Conservation (phyloP, 2,888 invertebrate genomes). For the Petrophora chlorosata region DNA sequence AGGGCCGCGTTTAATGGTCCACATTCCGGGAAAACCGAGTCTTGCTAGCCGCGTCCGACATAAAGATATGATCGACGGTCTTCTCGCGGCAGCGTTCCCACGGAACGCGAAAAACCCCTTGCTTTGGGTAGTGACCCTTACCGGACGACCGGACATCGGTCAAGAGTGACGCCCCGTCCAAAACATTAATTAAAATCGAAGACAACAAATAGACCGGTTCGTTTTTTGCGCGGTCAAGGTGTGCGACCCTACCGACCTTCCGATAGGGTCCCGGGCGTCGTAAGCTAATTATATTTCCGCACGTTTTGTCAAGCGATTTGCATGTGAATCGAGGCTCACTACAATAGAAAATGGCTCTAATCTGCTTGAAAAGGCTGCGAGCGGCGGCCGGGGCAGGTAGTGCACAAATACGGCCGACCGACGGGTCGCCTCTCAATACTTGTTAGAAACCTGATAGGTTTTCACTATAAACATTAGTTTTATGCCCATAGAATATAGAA, state of each 20-base stretch:
- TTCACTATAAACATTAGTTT: slow-evolving; percentile 71
- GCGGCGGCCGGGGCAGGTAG: slow-evolving; percentile 49
- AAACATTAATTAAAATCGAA: slow-evolving; percentile 78
- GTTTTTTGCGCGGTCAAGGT: slow-evolving; percentile 67
- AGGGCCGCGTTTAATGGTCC: slow-evolving; percentile 74
- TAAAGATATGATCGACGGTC: slow-evolving; percentile 72
- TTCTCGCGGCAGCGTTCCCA: slow-evolving; percentile 68
- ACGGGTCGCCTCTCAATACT: slow-evolving; percentile 53
- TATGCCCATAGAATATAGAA: slow-evolving; percentile 59
- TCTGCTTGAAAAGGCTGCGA: slow-evolving; percentile 54
- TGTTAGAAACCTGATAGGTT: slow-evolving; percentile 78
- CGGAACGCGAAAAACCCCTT: slow-evolving; percentile 69
- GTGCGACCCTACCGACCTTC: slow-evolving; percentile 52
- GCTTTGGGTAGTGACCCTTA: slow-evolving; percentile 42
- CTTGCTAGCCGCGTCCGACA: slow-evolving; percentile 64
- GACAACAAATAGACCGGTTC: slow-evolving; percentile 73
- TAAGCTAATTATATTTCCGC: slow-evolving; percentile 83
- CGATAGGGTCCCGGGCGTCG: slow-evolving; percentile 49
- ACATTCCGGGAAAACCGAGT: slow-evolving; percentile 76
- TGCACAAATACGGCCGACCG: slow-evolving; percentile 46
- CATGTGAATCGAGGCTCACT: slow-evolving; percentile 72
- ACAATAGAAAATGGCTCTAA: slow-evolving; percentile 70
- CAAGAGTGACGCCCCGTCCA: slow-evolving; percentile 64
- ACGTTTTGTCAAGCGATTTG: slow-evolving; percentile 78
- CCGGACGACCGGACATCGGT: slow-evolving; percentile 63